These are phyloP conservation scores for Brachionus manjavacas DNA, from an alignment of 1,140 invertebrate genomes.

Conservation along the genomic window DNA sequence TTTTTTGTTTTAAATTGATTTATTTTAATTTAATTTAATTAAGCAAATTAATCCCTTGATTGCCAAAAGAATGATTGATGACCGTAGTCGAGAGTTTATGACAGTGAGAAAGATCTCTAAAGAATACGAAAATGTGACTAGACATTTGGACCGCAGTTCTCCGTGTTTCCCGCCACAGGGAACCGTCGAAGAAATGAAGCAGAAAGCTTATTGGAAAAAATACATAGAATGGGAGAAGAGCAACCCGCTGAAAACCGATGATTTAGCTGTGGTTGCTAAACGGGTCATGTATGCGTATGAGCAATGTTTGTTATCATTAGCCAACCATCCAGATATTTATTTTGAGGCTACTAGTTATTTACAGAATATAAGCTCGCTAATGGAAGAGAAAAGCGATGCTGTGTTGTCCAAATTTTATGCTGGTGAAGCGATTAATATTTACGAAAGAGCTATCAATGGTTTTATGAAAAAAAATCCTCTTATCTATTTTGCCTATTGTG, in stretches of 20 bases:
- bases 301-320: conserved; percentile 88
- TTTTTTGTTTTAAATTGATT: too few relatives aligned
- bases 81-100: conserved; percentile 89
- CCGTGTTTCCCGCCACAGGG: conserved; percentile 67
- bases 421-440: conserved; percentile 86
- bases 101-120: conserved; percentile 92
- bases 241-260: conserved; percentile 91
- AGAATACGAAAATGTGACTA: conserved; percentile 86
- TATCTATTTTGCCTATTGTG: conserved; percentile 93
- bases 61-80: conserved; percentile 85
- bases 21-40: neutral
- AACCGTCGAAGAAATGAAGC: conserved; percentile 75
- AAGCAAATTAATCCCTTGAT: conserved; percentile 83
- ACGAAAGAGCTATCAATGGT: conserved; percentile 76
- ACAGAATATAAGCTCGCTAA: neutral
- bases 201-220: conserved; percentile 85
- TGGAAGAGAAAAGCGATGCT: conserved; percentile 38
- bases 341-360: conserved; percentile 36
- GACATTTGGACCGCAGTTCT: conserved; percentile 83
- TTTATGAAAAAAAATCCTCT: conserved; percentile 85
- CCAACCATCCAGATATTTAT: conserved; percentile 97
- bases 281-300: conserved; percentile 92
- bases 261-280: conserved; percentile 81
- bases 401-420: conserved; percentile 76
- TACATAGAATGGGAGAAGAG: conserved; percentile 95